Percentiles rank a stretch among this genome's conserved stretches.
Evolutionary conservation across 2,113 vertebrate genomes (phyloP).

Genomic region (Mastomys natalensis): DNA sequence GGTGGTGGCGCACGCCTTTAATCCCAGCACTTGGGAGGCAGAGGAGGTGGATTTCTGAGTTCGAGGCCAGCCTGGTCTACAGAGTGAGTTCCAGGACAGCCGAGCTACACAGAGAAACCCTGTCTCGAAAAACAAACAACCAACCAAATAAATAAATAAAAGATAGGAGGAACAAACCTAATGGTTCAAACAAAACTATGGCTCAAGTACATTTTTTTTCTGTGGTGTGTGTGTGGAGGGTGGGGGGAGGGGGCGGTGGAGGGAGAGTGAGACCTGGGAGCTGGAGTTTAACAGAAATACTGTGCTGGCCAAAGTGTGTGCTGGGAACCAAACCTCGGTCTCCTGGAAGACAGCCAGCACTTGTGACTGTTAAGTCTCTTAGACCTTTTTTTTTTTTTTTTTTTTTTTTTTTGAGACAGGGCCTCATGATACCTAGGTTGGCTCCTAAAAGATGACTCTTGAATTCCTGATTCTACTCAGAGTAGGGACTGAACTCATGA

Average conservation of each 20-base stretch:
- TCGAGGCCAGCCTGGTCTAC: too few species aligned
- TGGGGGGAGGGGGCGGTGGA: too few species aligned
- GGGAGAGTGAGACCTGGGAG: not conserved
- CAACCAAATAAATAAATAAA: too few species aligned
- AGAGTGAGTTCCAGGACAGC: too few species aligned
- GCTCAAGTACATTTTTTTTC: not conserved
- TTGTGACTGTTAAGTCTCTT: not conserved
- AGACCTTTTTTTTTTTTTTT: not conserved
- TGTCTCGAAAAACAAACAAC: too few species aligned
- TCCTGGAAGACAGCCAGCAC: not conserved
- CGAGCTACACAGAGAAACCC: too few species aligned
- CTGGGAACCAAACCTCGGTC: not conserved
- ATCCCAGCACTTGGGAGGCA: too few species aligned
- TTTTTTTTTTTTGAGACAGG: not conserved
- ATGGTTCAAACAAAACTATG: not conserved
- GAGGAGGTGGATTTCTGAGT: too few species aligned
- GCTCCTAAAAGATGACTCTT: not conserved
- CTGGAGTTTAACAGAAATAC: not conserved
- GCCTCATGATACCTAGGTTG: not conserved
- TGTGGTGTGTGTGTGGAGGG: too few species aligned
- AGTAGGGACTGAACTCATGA: not conserved
- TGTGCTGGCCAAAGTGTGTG: not conserved
- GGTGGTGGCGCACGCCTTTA: too few species aligned
- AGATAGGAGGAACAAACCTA: not conserved
- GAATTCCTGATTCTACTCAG: not conserved